Base-by-base conservation (phyloP, 2,113 vertebrate genomes). In the Tachuris rubrigastra region DNA sequence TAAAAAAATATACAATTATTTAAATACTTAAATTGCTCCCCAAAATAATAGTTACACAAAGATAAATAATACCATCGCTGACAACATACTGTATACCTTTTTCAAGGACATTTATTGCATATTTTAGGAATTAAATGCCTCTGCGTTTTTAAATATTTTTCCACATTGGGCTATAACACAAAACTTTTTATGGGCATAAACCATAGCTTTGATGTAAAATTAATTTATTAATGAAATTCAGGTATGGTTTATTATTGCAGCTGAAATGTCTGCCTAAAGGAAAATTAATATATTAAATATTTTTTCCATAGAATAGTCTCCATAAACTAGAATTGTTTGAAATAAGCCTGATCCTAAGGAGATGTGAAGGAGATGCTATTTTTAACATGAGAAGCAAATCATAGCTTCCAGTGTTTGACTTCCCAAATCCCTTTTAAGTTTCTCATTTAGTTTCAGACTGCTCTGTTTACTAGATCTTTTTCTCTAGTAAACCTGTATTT, bases 351-450 rank as follows among this genome's bases (percentile, higher is more conserved):
- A 83, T 93, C 68, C 75, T 93, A 87, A 74, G 94, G 96, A 97
- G 92, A 93, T 72, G 93, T 90, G 80, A 25, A 72, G 22, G 19
- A 93, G 94, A 90, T 95, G 82, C 92, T 97, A 97, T 98, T 98
- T 97, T 97, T 97, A 97, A 88, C 94, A 84, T 73, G 44, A 95
- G 85, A 97, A 96, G 94, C 94, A 97, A 97, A 98, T 95, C 89
- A 95, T 91, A 90, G 87, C 92, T 97, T 95, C 91, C 91, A 95
- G 72, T 97, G 96, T 97, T 98, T 98, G 97, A 98, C 96, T 96
- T 98, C 79, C 62, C 80, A 97, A 97, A 98, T 97, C 96, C 96
- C 55, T 92, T 93, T 19, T 95, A 98, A 97, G 96, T 98, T 97
- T 90, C 85, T 96, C 72, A 73, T 96, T 97, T 96, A 96, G 81